Evolutionary conservation across 2,888 invertebrate genomes (phyloP).

Genomic region (Eugnorisma glareosa): DNA sequence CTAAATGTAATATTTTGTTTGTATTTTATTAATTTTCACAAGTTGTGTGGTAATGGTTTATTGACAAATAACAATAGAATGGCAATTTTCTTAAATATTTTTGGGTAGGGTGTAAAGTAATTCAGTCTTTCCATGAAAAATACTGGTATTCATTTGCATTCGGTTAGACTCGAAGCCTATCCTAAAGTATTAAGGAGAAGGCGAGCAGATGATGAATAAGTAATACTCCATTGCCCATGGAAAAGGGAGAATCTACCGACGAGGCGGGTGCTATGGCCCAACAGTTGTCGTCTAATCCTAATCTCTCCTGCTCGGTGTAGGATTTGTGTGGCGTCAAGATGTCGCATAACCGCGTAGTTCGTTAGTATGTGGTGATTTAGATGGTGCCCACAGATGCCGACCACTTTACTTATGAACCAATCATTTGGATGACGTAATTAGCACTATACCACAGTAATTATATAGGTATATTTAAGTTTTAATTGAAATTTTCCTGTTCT

Average conservation of each 20-base stretch:
- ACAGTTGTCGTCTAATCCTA: neutral
- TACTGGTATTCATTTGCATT: neutral
- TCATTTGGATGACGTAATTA: too few species aligned
- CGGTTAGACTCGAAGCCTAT: neutral
- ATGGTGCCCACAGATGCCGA: neutral
- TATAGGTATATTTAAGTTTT: too few species aligned
- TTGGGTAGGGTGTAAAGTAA: neutral
- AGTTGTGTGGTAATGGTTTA: neutral
- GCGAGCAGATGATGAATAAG: neutral
- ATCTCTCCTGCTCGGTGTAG: neutral
- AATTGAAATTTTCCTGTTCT: too few species aligned
- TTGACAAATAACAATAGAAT: neutral
- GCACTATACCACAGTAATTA: neutral
- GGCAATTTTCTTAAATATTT: neutral
- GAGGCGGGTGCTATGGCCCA: neutral
- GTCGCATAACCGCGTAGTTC: too few species aligned
- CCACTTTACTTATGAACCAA: neutral
- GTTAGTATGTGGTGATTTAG: too few species aligned
- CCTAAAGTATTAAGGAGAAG: neutral
- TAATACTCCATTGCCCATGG: neutral
- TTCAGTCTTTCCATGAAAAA: neutral
- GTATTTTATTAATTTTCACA: slow-evolving; percentile 8
- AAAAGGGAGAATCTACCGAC: neutral
- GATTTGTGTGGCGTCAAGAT: neutral
- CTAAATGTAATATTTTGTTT: slow-evolving; percentile 31